Evolutionary conservation across 2,797 vertebrate genomes (phyloP).

Genomic region (Gymnothorax javanicus): DNA sequence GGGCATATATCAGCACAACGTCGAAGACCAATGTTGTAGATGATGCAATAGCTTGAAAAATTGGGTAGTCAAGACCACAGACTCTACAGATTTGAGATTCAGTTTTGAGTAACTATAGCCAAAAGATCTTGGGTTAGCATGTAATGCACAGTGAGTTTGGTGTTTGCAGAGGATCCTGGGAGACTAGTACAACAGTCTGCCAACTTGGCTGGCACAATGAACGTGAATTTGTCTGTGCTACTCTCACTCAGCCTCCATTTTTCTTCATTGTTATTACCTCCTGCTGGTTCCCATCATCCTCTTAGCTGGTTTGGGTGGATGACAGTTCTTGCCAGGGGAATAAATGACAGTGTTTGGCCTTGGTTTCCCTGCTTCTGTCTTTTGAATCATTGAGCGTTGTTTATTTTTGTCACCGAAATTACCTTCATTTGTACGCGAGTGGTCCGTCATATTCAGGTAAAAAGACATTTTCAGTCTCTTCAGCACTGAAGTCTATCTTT

Average conservation of each 20-base stretch:
- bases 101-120: not conserved
- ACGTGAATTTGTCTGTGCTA: not conserved
- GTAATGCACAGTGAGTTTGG: not conserved
- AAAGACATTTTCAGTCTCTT: too few relatives aligned
- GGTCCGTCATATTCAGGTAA: too few relatives aligned
- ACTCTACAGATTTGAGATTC: too few relatives aligned
- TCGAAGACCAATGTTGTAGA: not conserved
- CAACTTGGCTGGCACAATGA: not conserved
- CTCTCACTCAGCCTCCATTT: not conserved
- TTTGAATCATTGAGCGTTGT: not conserved
- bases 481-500: too few relatives aligned
- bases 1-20: not conserved
- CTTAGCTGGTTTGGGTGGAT: not conserved
- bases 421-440: too few relatives aligned
- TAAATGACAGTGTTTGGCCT: conserved; percentile 1
- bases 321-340: not conserved
- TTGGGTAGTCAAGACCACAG: too few relatives aligned
- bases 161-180: not conserved
- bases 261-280: not conserved
- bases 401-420: not conserved
- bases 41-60: not conserved
- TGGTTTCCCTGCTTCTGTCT: not conserved
- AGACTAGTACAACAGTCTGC: not conserved
- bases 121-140: not conserved
- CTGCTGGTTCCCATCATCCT: not conserved